Conservation (phyloP, 2,113 vertebrate species). For the Perca flavescens region DNA sequence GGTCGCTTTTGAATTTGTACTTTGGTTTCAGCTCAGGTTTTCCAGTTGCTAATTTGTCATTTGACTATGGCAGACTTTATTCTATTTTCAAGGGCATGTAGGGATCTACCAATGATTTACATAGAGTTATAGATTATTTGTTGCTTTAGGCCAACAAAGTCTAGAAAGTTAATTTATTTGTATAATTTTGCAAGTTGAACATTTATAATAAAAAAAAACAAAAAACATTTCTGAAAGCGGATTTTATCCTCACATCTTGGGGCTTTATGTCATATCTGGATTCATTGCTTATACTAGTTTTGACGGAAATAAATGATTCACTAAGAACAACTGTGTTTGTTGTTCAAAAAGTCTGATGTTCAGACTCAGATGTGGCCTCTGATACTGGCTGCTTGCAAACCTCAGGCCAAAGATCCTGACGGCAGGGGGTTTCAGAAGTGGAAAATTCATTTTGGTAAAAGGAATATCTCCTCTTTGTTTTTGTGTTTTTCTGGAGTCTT, state of each 20-base stretch:
- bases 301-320: constrained; percentile 24
- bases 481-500: not conserved
- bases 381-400: constrained; percentile 13
- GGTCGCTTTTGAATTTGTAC: no score
- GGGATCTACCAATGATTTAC: not conserved
- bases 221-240: constrained; percentile 7
- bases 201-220: constrained; percentile 1
- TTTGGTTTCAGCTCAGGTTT: not conserved
- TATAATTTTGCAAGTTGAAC: not conserved
- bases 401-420: constrained; percentile 4
- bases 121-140: not conserved
- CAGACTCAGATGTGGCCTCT: not conserved
- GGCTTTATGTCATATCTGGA: constrained; percentile 8
- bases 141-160: no score
- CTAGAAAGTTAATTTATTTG: no score
- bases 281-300: not conserved
- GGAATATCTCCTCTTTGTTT: not conserved
- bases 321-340: constrained; percentile 14
- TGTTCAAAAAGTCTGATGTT: constrained; percentile 4
- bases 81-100: not conserved
- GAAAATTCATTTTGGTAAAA: constrained; percentile 30
- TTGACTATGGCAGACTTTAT: not conserved
- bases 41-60: not conserved
- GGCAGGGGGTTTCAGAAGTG: constrained; percentile 2
- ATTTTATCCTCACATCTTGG: constrained; percentile 19